Evolutionary conservation across 1,140 invertebrate species (phyloP).

Genomic region (Globodera ellingtonae): DNA sequence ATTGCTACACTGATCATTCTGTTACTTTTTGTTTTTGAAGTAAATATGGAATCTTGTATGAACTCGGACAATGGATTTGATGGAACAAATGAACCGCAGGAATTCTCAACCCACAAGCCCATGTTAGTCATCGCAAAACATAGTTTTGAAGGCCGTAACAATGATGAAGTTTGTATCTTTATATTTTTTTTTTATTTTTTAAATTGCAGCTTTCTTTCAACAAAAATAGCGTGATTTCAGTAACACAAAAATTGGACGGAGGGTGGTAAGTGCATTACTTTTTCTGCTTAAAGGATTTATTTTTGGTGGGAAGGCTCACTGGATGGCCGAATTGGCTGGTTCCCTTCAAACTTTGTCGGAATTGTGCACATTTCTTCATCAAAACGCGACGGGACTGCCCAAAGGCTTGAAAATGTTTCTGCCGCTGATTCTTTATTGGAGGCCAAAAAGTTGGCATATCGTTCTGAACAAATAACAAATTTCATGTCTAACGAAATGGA

Average conservation of each 20-base stretch:
- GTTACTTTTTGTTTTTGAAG: too few relatives aligned
- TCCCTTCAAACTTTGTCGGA: constrained; percentile 94
- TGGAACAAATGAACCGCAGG: not conserved
- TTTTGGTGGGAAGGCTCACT: constrained; percentile 95
- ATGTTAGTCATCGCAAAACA: constrained; percentile 75
- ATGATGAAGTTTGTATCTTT: constrained; percentile 80
- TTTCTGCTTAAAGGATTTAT: constrained; percentile 1
- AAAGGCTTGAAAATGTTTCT: constrained; percentile 16
- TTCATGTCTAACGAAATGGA: constrained; percentile 63
- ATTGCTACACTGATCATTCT: too few relatives aligned
- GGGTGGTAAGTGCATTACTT: constrained; percentile 68
- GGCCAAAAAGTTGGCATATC: constrained; percentile 32
- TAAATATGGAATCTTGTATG: too few relatives aligned
- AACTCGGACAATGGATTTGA: not conserved
- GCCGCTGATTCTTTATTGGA: constrained; percentile 17
- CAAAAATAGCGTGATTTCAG: constrained; percentile 92
- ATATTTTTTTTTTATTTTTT: constrained; percentile 6
- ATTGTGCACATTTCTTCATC: constrained; percentile 40
- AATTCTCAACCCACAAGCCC: not conserved
- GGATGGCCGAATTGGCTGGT: constrained; percentile 92
- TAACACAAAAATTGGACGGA: constrained; percentile 89
- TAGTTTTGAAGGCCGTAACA: constrained; percentile 90
- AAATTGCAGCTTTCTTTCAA: constrained; percentile 83
- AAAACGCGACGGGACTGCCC: not conserved
- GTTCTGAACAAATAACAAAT: constrained; percentile 32